These are phyloP conservation scores for Sympetrum striolatum DNA, from an alignment of 2,888 invertebrate species.

Conservation along the genomic window DNA sequence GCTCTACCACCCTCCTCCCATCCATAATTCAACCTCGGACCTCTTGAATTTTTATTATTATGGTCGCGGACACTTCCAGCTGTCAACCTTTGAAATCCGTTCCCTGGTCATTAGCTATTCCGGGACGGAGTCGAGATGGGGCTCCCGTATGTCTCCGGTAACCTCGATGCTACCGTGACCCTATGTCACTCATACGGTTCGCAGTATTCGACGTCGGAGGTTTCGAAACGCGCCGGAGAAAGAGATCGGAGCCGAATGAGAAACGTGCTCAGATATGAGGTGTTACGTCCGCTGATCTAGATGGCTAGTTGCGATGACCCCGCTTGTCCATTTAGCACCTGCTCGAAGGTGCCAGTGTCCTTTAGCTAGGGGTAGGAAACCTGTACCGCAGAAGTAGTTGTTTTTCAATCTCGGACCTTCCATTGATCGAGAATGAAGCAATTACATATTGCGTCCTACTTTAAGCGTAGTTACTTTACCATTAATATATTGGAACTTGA, in stretches of 20 bases:
- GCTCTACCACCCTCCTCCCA: background rate
- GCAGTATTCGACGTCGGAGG: background rate
- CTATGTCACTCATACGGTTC: background rate
- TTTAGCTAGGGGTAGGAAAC: background rate
- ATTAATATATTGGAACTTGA: too few species aligned
- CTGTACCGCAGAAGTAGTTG: too few species aligned
- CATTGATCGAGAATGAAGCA: too few species aligned
- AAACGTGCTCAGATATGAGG: background rate
- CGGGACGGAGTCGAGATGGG: background rate
- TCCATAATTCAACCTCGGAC: slow-evolving; percentile 25
- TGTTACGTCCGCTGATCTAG: background rate
- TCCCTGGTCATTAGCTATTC: background rate
- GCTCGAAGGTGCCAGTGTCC: background rate
- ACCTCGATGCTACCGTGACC: background rate
- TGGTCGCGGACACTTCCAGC: slow-evolving; percentile 1
- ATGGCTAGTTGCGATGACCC: background rate
- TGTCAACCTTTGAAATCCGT: slow-evolving; percentile 12
- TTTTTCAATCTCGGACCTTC: too few species aligned
- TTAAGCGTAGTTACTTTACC: too few species aligned
- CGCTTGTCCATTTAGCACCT: background rate
- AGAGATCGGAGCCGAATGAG: background rate
- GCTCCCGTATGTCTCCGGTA: background rate
- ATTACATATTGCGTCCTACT: too few species aligned
- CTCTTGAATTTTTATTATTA: slow-evolving; percentile 29
- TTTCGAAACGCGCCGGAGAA: background rate